These are phyloP conservation scores for Eclectus roratus DNA, from an alignment of 2,113 vertebrate genomes.

Conservation along the genomic window DNA sequence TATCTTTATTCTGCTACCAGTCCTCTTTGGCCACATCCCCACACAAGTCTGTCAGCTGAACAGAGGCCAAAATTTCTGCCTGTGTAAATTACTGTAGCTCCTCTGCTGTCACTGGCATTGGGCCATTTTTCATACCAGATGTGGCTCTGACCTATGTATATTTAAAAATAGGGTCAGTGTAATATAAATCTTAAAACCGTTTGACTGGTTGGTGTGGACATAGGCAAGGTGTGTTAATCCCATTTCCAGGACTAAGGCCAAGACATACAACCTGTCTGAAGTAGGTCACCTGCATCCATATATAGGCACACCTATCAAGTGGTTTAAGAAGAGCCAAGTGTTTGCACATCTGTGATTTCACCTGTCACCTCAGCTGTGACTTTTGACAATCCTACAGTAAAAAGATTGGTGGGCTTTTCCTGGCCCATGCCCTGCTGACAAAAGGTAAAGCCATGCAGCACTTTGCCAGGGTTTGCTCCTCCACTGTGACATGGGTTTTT, in stretches of 20 bases:
- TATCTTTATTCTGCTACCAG: neutral
- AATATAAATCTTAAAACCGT: neutral
- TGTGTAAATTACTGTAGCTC: neutral
- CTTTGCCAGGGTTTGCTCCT: neutral
- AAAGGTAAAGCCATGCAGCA: neutral
- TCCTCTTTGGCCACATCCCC: neutral
- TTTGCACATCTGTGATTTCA: neutral
- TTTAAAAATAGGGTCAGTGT: constrained; percentile 27
- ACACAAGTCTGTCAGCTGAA: neutral
- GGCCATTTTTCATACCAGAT: constrained; percentile 10
- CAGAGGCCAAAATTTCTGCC: neutral
- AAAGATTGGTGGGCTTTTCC: neutral
- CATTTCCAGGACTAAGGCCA: constrained; percentile 10
- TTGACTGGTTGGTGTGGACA: neutral
- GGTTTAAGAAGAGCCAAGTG: neutral
- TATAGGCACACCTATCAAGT: neutral
- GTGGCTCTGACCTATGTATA: neutral
- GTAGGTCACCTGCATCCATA: neutral
- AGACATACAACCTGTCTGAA: neutral
- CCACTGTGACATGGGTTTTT: neutral
- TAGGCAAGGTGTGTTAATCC: neutral
- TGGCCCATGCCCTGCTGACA: neutral
- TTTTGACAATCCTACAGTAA: neutral
- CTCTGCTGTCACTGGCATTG: neutral
- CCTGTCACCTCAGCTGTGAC: neutral